A percentile compares a stretch with the other conserved stretches of the same genome.
These are phyloP conservation scores for Coronaproctus castanopsis DNA, from an alignment of 2,888 invertebrate genomes.

Conservation along the genomic window DNA sequence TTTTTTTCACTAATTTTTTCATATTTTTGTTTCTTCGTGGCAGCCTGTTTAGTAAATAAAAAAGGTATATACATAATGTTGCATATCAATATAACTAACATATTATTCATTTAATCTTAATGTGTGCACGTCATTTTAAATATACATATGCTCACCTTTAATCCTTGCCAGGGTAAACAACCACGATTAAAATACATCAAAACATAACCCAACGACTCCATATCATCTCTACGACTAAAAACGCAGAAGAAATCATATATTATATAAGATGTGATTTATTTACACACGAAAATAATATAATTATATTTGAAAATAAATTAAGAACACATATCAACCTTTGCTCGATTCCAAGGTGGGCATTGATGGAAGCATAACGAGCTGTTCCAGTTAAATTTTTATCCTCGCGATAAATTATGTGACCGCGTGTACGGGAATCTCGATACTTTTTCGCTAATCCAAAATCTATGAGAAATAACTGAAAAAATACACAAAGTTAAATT, in stretches of 20 bases:
- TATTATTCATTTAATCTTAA: not conserved
- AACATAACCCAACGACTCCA: slow-evolving; percentile 97
- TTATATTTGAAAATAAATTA: not conserved
- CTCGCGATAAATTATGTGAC: slow-evolving; percentile 90
- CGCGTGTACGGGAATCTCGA: slow-evolving; percentile 70
- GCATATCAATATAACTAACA: not conserved
- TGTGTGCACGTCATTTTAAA: not conserved
- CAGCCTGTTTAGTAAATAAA: slow-evolving; percentile 39
- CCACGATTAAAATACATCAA: slow-evolving; percentile 93
- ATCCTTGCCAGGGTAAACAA: slow-evolving; percentile 45
- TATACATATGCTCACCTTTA: slow-evolving; percentile 28
- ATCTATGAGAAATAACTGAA: slow-evolving; percentile 75
- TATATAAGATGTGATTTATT: not conserved
- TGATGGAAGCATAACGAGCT: slow-evolving; percentile 94
- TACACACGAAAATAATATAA: no score
- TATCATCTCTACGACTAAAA: slow-evolving; percentile 82
- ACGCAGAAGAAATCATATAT: not conserved
- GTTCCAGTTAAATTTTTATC: slow-evolving; percentile 91
- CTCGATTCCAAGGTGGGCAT: slow-evolving; percentile 97
- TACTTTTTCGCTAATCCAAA: slow-evolving; percentile 98
- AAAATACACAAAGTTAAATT: no score
- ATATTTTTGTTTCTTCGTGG: slow-evolving; percentile 96
- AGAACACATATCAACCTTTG: slow-evolving; percentile 33
- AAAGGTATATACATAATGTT: not conserved
- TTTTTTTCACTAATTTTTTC: slow-evolving; percentile 99